phyloP scores from a whole-genome alignment of 2,888 invertebrate species.

The Helleia helle region DNA sequence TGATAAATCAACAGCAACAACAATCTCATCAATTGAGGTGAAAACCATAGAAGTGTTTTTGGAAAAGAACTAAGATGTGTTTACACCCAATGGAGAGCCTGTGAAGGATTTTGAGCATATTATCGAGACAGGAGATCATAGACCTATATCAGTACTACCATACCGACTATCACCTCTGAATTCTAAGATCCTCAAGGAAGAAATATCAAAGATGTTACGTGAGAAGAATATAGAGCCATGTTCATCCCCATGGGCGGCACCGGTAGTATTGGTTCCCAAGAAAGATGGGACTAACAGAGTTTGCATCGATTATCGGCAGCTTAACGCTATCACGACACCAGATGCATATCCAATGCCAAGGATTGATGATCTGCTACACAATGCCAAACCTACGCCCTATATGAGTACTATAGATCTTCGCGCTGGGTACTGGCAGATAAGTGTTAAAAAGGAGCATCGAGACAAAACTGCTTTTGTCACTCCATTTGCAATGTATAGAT shows the following conservation, averaged over 20 bases:
- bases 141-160: too few species aligned
- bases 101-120: too few species aligned
- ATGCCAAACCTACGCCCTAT: slow-evolving; percentile 24
- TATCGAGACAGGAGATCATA: too few species aligned
- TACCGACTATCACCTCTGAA: too few species aligned
- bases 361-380: slow-evolving; percentile 34
- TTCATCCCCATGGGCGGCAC: slow-evolving; percentile 34
- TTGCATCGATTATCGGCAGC: slow-evolving; percentile 33
- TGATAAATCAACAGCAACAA: too few species aligned
- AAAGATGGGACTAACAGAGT: slow-evolving; percentile 27
- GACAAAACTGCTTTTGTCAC: slow-evolving; percentile 32
- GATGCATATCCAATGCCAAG: slow-evolving; percentile 37
- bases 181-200: too few species aligned
- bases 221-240: slow-evolving; percentile 23
- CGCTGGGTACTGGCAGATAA: slow-evolving; percentile 27
- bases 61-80: too few species aligned
- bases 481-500: slow-evolving; percentile 30
- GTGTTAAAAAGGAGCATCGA: slow-evolving; percentile 25
- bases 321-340: slow-evolving; percentile 22
- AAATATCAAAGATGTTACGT: too few species aligned
- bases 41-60: too few species aligned
- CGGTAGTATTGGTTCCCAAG: slow-evolving; percentile 35
- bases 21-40: too few species aligned
- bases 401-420: slow-evolving; percentile 27
- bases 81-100: too few species aligned